These are phyloP conservation scores for Cancer borealis DNA, from an alignment of 2,888 invertebrate genomes.

Conservation along the genomic window DNA sequence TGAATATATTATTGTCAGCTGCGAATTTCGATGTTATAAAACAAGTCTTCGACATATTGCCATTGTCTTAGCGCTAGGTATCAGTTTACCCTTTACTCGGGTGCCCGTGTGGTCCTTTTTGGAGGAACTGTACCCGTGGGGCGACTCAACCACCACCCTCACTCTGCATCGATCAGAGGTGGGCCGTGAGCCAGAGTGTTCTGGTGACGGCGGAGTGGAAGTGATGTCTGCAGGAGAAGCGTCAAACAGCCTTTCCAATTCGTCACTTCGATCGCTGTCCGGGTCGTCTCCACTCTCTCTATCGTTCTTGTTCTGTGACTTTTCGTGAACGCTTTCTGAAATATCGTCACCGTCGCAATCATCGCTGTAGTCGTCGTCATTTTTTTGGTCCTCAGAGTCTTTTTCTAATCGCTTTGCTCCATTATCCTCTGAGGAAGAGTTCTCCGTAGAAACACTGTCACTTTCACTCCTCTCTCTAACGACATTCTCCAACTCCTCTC, in stretches of 20 bases:
- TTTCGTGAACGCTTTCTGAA: neutral
- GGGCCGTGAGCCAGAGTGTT: neutral
- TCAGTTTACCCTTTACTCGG: neutral
- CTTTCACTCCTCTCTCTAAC: neutral
- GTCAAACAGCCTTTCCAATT: conserved; percentile 47
- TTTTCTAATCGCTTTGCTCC: neutral
- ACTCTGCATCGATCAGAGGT: conserved; percentile 18
- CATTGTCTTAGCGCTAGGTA: neutral
- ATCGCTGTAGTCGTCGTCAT: neutral
- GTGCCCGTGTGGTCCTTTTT: neutral
- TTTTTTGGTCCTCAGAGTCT: neutral
- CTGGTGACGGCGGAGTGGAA: neutral
- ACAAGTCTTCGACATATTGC: neutral
- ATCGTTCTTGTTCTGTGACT: neutral
- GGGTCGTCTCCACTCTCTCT: neutral
- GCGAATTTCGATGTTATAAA: neutral
- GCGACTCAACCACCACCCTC: neutral
- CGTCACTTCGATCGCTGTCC: conserved; percentile 21
- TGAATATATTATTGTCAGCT: neutral
- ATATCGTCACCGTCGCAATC: neutral
- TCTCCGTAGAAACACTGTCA: neutral
- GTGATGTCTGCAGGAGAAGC: neutral
- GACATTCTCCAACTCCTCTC: neutral
- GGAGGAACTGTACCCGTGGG: neutral
- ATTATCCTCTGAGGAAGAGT: neutral